Evolutionary conservation across 2,888 invertebrate species (phyloP).

Genomic region (Shargacucullia verbasci): DNA sequence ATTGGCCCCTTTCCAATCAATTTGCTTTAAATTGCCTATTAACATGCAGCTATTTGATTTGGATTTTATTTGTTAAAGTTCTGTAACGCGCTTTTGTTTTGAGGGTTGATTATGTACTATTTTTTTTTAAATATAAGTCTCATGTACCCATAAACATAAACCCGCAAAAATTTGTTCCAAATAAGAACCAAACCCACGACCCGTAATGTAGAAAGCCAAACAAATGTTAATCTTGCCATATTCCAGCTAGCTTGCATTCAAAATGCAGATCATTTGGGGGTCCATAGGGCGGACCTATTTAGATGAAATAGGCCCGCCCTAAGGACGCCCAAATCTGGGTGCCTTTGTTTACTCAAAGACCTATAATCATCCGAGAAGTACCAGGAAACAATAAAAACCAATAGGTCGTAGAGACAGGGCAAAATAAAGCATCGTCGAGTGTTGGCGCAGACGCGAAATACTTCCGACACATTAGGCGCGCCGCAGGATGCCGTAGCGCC

Average conservation of each 20-base stretch:
- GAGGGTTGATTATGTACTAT: too few relatives aligned
- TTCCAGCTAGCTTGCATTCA: too few relatives aligned
- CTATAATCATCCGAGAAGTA: neutral
- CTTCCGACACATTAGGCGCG: slow-evolving; percentile 64
- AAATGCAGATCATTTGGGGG: too few relatives aligned
- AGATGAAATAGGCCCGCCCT: too few relatives aligned
- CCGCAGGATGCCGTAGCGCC: slow-evolving; percentile 52
- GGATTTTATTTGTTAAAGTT: slow-evolving; percentile 28
- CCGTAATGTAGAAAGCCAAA: too few relatives aligned
- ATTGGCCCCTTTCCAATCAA: slow-evolving; percentile 47
- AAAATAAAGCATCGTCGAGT: slow-evolving; percentile 50
- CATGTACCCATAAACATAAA: too few relatives aligned
- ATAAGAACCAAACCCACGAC: too few relatives aligned
- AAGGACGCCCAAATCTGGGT: too few relatives aligned
- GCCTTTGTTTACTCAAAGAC: neutral
- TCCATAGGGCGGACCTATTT: too few relatives aligned
- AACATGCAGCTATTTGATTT: slow-evolving; percentile 24
- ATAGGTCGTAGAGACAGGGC: slow-evolving; percentile 31
- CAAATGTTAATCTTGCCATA: too few relatives aligned
- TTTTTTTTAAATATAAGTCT: too few relatives aligned
- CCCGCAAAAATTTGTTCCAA: too few relatives aligned
- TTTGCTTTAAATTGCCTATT: slow-evolving; percentile 40
- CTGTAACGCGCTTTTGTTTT: neutral
- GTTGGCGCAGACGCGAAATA: slow-evolving; percentile 43
- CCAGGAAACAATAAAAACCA: slow-evolving; percentile 23